phyloP scores from a whole-genome alignment of 1,140 invertebrate genomes.

The Leptopilina clavipes region DNA sequence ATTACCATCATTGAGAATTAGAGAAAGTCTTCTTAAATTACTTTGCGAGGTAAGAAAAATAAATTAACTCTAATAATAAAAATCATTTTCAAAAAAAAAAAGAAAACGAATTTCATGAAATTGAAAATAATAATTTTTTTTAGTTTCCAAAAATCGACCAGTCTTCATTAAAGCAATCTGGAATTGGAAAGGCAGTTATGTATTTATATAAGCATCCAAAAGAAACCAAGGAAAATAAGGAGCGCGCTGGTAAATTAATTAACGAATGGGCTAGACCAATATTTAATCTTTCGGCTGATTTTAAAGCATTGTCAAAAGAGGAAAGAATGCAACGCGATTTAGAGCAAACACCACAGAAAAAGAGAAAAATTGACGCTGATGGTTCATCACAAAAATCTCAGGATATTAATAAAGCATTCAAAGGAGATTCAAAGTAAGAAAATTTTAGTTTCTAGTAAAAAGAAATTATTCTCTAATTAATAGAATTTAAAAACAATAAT shows the following conservation, averaged over 20 bases:
- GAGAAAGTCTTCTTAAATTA: slow-evolving; percentile 91
- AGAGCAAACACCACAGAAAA: slow-evolving; percentile 87
- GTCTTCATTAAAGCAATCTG: slow-evolving; percentile 92
- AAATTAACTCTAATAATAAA: no score
- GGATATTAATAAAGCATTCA: slow-evolving; percentile 79
- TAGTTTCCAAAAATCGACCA: slow-evolving; percentile 94
- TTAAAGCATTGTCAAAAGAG: slow-evolving; percentile 90
- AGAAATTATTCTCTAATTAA: background rate
- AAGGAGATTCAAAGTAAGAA: slow-evolving; percentile 78
- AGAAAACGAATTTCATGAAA: no score
- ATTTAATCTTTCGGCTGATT: slow-evolving; percentile 96
- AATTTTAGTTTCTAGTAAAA: no score
- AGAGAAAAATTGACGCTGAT: slow-evolving; percentile 75
- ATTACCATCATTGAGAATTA: slow-evolving; percentile 93
- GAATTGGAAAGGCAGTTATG: slow-evolving; percentile 99
- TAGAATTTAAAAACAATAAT: slow-evolving; percentile 10
- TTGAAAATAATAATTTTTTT: slow-evolving; percentile 57
- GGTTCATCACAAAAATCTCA: slow-evolving; percentile 68
- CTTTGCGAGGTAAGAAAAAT: slow-evolving; percentile 85
- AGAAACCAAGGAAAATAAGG: slow-evolving; percentile 95
- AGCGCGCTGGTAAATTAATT: slow-evolving; percentile 92
- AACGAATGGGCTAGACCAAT: slow-evolving; percentile 98
- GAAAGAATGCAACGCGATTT: slow-evolving; percentile 93
- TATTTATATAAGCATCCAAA: slow-evolving; percentile 99
- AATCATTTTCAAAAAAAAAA: no score